These are phyloP conservation scores for Riparia riparia DNA, from an alignment of 2,113 vertebrate genomes.

Conservation along the genomic window DNA sequence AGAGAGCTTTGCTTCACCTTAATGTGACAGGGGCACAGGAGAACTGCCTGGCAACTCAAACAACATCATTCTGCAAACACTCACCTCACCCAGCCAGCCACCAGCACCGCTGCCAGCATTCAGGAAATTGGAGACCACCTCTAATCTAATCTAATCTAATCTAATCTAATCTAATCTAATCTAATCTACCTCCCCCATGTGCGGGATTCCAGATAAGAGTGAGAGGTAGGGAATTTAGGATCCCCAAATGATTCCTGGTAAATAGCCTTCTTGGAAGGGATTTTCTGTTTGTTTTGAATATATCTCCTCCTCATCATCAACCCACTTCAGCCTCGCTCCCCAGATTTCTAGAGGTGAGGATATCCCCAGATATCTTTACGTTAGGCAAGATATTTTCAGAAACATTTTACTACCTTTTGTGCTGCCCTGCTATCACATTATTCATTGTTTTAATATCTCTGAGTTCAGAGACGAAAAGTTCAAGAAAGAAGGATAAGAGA, in stretches of 20 bases:
- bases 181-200: accelerated
- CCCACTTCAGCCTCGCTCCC: accelerated
- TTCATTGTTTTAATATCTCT: constrained; percentile 6
- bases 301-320: background rate
- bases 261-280: background rate
- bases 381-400: background rate
- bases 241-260: background rate
- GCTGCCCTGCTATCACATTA: background rate
- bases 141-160: background rate
- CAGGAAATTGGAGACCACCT: background rate
- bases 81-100: background rate
- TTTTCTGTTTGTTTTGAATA: background rate
- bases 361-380: background rate
- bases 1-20: background rate
- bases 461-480: background rate
- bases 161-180: background rate
- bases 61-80: background rate
- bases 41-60: background rate
- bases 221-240: background rate
- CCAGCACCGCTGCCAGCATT: background rate
- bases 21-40: background rate
- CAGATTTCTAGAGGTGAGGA: background rate
- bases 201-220: background rate
- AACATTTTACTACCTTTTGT: background rate
- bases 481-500: background rate